Evolutionary conservation across 2,888 invertebrate genomes (phyloP).

Genomic region (Halictus ligatus): DNA sequence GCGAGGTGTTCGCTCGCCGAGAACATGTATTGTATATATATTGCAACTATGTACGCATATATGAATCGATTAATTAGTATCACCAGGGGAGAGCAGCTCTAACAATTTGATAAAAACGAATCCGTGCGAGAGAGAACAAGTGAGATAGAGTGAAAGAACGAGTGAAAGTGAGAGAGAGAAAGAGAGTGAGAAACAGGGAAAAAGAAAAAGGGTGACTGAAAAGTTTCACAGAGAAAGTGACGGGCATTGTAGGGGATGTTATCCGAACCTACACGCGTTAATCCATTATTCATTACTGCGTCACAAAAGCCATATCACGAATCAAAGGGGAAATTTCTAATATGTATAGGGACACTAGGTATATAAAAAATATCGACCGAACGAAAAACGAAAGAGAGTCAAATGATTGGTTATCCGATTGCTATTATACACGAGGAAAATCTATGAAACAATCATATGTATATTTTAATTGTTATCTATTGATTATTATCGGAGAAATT

Average conservation of each 20-base stretch:
- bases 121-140: slow-evolving; percentile 5
- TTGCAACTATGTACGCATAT: slow-evolving; percentile 52
- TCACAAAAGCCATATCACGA: slow-evolving; percentile 75
- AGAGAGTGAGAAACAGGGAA: slow-evolving; percentile 8
- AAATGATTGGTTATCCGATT: slow-evolving; percentile 68
- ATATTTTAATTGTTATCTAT: slow-evolving; percentile 81
- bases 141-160: neutral
- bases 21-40: slow-evolving; percentile 60
- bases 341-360: slow-evolving; percentile 48
- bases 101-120: slow-evolving; percentile 50
- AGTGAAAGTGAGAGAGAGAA: neutral
- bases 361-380: slow-evolving; percentile 48
- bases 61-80: slow-evolving; percentile 58
- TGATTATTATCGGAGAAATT: slow-evolving; percentile 74
- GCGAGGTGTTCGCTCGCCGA: slow-evolving; percentile 34
- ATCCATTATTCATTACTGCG: slow-evolving; percentile 73
- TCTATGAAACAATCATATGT: slow-evolving; percentile 70
- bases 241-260: slow-evolving; percentile 33
- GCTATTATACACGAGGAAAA: slow-evolving; percentile 69
- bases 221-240: slow-evolving; percentile 24
- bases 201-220: neutral
- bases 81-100: slow-evolving; percentile 29
- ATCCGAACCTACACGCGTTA: slow-evolving; percentile 52
- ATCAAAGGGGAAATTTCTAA: slow-evolving; percentile 75
- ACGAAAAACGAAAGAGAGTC: slow-evolving; percentile 43